These are phyloP conservation scores for Anniella stebbinsi DNA, from an alignment of 2,797 vertebrate species.

Conservation along the genomic window DNA sequence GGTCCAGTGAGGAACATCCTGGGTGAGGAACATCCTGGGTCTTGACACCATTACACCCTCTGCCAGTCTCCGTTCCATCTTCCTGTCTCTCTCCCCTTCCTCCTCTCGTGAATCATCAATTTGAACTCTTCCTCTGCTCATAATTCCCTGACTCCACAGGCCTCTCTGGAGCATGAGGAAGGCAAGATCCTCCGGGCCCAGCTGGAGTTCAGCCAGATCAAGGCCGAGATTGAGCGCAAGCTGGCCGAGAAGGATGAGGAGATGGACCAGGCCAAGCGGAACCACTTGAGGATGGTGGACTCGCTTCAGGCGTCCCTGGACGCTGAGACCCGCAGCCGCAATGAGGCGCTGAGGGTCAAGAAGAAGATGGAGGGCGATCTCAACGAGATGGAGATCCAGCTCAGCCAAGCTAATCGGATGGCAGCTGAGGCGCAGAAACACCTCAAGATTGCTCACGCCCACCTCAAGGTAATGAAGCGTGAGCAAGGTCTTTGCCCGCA, in stretches of 20 bases:
- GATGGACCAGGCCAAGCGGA: slow-evolving; percentile 92
- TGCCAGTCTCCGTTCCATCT: neutral
- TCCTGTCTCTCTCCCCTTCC: no score
- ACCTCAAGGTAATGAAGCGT: slow-evolving; percentile 33
- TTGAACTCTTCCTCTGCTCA: neutral
- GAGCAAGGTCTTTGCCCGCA: neutral
- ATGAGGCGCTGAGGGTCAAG: slow-evolving; percentile 88
- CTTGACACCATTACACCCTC: neutral
- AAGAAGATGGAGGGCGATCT: slow-evolving; percentile 92
- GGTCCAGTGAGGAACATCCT: neutral
- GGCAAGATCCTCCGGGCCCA: slow-evolving; percentile 90
- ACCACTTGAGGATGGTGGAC: slow-evolving; percentile 89
- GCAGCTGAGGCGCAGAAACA: slow-evolving; percentile 86
- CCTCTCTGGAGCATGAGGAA: slow-evolving; percentile 90
- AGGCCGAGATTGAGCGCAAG: slow-evolving; percentile 90
- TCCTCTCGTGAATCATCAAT: neutral
- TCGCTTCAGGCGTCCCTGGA: slow-evolving; percentile 90
- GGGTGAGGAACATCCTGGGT: neutral
- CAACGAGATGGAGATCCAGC: slow-evolving; percentile 92
- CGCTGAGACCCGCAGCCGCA: slow-evolving; percentile 89
- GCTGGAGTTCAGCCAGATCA: slow-evolving; percentile 91
- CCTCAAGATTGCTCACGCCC: slow-evolving; percentile 31
- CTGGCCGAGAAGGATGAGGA: slow-evolving; percentile 92
- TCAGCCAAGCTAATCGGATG: slow-evolving; percentile 86
- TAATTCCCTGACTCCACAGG: slow-evolving; percentile 49